phyloP scores from a whole-genome alignment of 2,113 vertebrate species.

The Neomonachus schauinslandi region DNA sequence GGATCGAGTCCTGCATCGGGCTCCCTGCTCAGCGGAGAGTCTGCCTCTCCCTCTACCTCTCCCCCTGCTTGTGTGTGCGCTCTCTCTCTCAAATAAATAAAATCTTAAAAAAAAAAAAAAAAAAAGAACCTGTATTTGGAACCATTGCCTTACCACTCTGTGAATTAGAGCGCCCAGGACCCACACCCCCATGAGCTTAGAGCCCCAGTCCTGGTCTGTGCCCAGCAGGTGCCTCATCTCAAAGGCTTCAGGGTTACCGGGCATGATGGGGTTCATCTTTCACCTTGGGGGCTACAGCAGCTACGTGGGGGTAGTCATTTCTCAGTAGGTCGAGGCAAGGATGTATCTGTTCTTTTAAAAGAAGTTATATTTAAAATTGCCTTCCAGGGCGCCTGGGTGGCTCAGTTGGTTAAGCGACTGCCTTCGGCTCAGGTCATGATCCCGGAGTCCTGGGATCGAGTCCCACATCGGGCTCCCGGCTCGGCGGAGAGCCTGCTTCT shows the following conservation, averaged over 20 bases:
- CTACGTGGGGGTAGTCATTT: not conserved
- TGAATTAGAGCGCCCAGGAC: fast-evolving
- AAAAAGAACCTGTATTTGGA: not conserved
- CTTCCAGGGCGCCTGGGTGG: not conserved
- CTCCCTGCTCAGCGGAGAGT: not conserved
- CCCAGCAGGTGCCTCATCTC: not conserved
- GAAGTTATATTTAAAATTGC: conserved; percentile 62
- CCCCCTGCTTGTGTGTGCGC: not conserved
- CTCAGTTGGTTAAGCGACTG: too few relatives aligned
- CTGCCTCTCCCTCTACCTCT: not conserved
- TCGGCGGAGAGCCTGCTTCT: too few relatives aligned
- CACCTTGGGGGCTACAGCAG: not conserved
- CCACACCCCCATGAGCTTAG: not conserved
- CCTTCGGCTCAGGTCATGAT: too few relatives aligned
- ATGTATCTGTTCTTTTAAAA: conserved; percentile 54
- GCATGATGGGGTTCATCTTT: not conserved
- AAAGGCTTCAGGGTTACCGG: not conserved
- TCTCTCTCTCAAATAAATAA: not conserved
- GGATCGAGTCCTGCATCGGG: not conserved
- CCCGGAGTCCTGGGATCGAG: too few relatives aligned
- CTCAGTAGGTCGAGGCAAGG: conserved; percentile 50
- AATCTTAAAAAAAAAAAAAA: not conserved
- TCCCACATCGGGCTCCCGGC: too few relatives aligned
- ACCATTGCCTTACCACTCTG: not conserved
- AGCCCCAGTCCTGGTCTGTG: not conserved